A percentile compares a stretch with the other conserved stretches of the same genome.
These are phyloP conservation scores for Eucriotettix oculatus DNA, from an alignment of 2,888 invertebrate genomes.

Conservation along the genomic window DNA sequence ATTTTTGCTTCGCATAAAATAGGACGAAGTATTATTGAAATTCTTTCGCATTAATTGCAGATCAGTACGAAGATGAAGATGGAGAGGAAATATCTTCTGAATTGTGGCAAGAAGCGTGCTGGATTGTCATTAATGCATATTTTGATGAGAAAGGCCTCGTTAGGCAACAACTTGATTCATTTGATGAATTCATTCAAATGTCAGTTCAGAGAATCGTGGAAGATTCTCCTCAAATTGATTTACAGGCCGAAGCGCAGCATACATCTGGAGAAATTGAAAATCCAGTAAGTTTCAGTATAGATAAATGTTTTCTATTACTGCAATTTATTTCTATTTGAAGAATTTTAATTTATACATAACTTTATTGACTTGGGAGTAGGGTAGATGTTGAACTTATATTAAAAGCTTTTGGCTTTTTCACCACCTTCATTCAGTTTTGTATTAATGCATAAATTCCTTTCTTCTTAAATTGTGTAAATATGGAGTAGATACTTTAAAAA, in stretches of 20 bases:
- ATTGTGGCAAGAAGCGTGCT: slow-evolving; percentile 99
- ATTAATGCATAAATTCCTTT: no score
- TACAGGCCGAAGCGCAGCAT: slow-evolving; percentile 95
- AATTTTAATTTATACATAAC: no score
- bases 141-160: slow-evolving; percentile 99
- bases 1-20: no score
- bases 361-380: no score
- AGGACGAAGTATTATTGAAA: no score
- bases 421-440: no score
- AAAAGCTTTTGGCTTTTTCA: no score
- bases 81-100: slow-evolving; percentile 93
- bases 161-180: slow-evolving; percentile 95
- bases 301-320: no score
- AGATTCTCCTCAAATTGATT: slow-evolving; percentile 94
- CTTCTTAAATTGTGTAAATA: no score
- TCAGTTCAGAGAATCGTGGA: slow-evolving; percentile 98
- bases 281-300: slow-evolving; percentile 34
- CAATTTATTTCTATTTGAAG: no score
- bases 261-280: slow-evolving; percentile 82
- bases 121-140: slow-evolving; percentile 99
- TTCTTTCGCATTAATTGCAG: slow-evolving; percentile 15
- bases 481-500: no score
- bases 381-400: no score
- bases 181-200: slow-evolving; percentile 99
- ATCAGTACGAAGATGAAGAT: slow-evolving; percentile 64